phyloP scores from a whole-genome alignment of 1,140 invertebrate genomes.

The Dolichoris vasculosae region DNA sequence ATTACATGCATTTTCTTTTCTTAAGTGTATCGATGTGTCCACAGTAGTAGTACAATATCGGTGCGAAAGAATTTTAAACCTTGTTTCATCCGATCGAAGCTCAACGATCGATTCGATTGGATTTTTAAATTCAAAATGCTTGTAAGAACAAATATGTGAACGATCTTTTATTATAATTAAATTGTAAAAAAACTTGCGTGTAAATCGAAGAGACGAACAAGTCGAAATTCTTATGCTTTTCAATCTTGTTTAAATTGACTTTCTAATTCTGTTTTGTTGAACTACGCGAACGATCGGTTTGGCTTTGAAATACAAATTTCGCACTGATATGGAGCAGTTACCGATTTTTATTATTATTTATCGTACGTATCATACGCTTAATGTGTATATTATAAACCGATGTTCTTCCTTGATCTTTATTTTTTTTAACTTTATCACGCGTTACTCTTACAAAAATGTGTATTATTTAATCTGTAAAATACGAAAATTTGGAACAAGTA shows the following conservation, averaged over 20 bases:
- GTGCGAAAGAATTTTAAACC: slow-evolving; percentile 27
- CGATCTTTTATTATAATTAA: background rate
- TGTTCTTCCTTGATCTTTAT: slow-evolving; percentile 39
- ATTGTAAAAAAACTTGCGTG: background rate
- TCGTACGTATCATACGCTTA: slow-evolving; percentile 25
- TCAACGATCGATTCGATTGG: background rate
- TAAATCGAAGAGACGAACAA: background rate
- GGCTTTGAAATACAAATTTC: slow-evolving; percentile 13
- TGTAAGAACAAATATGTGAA: background rate
- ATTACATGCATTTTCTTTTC: slow-evolving; percentile 22
- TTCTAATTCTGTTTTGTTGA: background rate
- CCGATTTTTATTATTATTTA: slow-evolving; percentile 47
- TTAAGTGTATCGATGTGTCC: slow-evolving; percentile 42
- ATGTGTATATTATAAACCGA: slow-evolving; percentile 29
- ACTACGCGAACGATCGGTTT: background rate
- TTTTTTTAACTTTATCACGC: background rate
- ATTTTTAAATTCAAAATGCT: background rate
- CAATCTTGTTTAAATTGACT: background rate
- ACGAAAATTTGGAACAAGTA: slow-evolving; percentile 7
- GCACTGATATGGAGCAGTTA: slow-evolving; percentile 41
- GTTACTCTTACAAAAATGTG: slow-evolving; percentile 2
- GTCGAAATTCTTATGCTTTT: background rate
- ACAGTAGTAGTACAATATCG: slow-evolving; percentile 39
- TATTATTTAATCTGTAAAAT: slow-evolving; percentile 31
- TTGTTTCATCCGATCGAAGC: too few relatives aligned